Evolutionary conservation across 2,113 vertebrate genomes (phyloP).

Genomic region (Chloropsis hardwickii): DNA sequence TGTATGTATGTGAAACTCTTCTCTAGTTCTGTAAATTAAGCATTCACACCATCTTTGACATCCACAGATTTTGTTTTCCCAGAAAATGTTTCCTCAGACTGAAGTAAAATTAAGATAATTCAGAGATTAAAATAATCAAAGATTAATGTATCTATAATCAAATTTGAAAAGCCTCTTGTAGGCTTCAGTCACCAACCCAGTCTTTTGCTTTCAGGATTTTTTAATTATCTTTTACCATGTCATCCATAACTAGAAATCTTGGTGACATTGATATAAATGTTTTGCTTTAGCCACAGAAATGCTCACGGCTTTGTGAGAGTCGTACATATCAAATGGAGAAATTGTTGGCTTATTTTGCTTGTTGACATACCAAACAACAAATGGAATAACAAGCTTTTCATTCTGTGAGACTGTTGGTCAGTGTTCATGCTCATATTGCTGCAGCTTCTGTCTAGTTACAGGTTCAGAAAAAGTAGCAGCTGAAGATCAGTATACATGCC

Average conservation of each 20-base stretch:
- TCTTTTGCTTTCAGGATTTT: not conserved
- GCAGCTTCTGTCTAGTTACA: not conserved
- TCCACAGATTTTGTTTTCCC: not conserved
- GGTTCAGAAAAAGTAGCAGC: not conserved
- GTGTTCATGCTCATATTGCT: not conserved
- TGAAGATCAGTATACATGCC: not conserved
- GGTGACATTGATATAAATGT: not conserved
- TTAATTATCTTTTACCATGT: not conserved
- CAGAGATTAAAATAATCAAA: not conserved
- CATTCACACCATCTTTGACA: not conserved
- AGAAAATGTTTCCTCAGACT: not conserved
- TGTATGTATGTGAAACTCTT: not conserved
- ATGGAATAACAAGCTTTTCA: not conserved
- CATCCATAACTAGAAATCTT: not conserved
- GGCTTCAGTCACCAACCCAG: not conserved
- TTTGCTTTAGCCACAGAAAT: not conserved
- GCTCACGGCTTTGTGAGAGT: accelerated
- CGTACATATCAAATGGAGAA: not conserved
- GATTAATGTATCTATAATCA: not conserved
- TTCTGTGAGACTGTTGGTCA: not conserved
- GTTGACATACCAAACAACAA: not conserved
- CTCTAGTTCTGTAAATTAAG: not conserved
- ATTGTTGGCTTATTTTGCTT: not conserved
- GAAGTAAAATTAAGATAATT: not conserved
- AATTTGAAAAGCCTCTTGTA: not conserved